Evolutionary conservation across 2,113 vertebrate species (phyloP).

Genomic region (Xiphophorus hellerii): DNA sequence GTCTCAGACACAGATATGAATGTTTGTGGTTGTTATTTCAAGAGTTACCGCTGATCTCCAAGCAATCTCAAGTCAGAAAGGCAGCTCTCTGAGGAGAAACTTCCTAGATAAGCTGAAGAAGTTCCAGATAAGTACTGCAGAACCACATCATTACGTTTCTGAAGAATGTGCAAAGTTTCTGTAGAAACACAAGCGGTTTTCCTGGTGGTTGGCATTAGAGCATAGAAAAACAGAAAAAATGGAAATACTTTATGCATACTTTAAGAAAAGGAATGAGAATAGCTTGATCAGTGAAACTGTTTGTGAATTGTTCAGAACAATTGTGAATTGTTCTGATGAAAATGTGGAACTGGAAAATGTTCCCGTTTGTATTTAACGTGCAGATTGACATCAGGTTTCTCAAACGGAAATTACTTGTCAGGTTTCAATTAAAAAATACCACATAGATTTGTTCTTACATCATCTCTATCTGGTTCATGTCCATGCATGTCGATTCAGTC

Average conservation of each 20-base stretch:
- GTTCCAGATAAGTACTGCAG: not conserved
- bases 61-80: not conserved
- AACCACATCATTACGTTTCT: too few relatives aligned
- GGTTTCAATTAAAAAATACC: not conserved
- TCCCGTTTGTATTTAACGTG: not conserved
- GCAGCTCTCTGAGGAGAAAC: not conserved
- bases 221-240: too few relatives aligned
- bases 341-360: not conserved
- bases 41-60: not conserved
- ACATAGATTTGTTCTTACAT: not conserved
- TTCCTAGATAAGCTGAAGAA: not conserved
- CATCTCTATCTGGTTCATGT: too few relatives aligned
- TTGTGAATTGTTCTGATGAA: too few relatives aligned
- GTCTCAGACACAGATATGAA: too few relatives aligned
- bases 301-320: too few relatives aligned
- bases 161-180: too few relatives aligned
- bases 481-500: not conserved
- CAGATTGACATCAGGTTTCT: not conserved
- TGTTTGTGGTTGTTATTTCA: not conserved
- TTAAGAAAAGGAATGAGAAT: not conserved
- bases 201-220: too few relatives aligned
- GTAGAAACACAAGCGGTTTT: too few relatives aligned
- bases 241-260: too few relatives aligned
- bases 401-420: not conserved
- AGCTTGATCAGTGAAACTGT: not conserved